Evolutionary conservation across 2,797 vertebrate genomes (phyloP).

Genomic region (Phrynocephalus guinanensis): DNA sequence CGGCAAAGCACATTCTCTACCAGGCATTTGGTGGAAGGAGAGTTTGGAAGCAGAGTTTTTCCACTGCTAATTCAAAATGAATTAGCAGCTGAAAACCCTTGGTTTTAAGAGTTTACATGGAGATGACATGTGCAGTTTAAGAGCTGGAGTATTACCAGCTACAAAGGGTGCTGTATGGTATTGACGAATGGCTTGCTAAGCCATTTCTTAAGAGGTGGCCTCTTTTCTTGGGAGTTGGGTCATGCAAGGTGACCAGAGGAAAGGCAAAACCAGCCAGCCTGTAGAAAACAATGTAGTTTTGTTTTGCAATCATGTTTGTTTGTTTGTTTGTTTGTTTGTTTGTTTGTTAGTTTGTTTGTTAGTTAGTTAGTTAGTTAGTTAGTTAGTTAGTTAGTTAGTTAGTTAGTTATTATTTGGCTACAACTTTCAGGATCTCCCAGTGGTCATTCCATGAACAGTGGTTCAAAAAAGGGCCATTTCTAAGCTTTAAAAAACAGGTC

Average conservation of each 20-base stretch:
- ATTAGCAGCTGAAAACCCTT: neutral
- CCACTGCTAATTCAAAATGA: neutral
- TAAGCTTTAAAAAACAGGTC: too few relatives aligned
- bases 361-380: too few relatives aligned
- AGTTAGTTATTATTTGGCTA: too few relatives aligned
- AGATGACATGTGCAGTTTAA: neutral
- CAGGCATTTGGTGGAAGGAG: neutral
- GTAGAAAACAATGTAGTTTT: neutral
- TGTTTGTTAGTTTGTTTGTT: neutral
- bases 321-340: neutral
- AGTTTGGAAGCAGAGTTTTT: neutral
- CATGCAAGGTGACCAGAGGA: neutral
- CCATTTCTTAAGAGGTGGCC: neutral
- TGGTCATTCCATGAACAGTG: too few relatives aligned
- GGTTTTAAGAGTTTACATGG: neutral
- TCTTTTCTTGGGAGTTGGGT: neutral
- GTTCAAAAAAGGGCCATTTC: neutral
- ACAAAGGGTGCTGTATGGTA: fast-evolving
- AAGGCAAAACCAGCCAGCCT: too few relatives aligned
- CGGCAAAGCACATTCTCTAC: constrained; percentile 25
- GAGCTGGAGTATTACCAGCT: neutral
- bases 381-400: too few relatives aligned
- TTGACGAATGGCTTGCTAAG: neutral
- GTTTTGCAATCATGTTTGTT: neutral
- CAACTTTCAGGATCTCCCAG: neutral